Base-by-base conservation (phyloP, 2,113 vertebrate species). In the Polyodon spathula region DNA sequence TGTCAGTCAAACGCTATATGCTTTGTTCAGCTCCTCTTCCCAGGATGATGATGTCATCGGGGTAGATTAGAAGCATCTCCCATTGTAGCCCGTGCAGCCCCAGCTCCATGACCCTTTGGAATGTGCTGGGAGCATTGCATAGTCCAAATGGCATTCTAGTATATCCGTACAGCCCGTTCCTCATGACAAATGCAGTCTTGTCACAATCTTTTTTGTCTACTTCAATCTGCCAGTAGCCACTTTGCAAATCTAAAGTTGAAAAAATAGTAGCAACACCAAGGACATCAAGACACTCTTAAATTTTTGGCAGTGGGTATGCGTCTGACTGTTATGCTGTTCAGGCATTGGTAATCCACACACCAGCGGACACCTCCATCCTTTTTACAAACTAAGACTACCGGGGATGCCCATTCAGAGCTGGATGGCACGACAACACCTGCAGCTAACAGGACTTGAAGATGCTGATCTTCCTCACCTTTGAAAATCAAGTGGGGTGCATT, bases 211-310 rank as follows among this genome's bases (percentile, higher is more conserved):
- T 37, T 41, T 3, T 37, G 8, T 38, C 8, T 15, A 59, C 59
- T 27, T 42, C 40, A 17, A 54, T 43, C 59, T 60, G 59, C 17
- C 42, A 37, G 43, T 60, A 60, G 6, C 40, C 59, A 60, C 40
- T 4, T 12, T 42, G 12, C 7, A 54, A 4, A 44, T 60, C 59
- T 15, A 60, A 11, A 11, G 2, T 60, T 11, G 59, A 60, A 17
- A 60, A 60, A 6, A 40, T 15, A 10, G 6, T 37, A 15, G 1
- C 39, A 11, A 1, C 59, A 8, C 17, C n/a, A n/a, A n/a, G n/a
- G n/a, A n/a, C n/a, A n/a, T n/a, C n/a, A n/a, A n/a, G n/a, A n/a
- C n/a, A 60, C 17, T 60, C 59, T 11, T 60, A 3, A 16, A 60
- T 60, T 16, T 17, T 42, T 12, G 59, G 59, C 2, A 60, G 59